Evolutionary conservation across 2,888 invertebrate species (phyloP), one percentile per base, ranked within the genome.

Genomic region (Drosophila mettleri): DNA sequence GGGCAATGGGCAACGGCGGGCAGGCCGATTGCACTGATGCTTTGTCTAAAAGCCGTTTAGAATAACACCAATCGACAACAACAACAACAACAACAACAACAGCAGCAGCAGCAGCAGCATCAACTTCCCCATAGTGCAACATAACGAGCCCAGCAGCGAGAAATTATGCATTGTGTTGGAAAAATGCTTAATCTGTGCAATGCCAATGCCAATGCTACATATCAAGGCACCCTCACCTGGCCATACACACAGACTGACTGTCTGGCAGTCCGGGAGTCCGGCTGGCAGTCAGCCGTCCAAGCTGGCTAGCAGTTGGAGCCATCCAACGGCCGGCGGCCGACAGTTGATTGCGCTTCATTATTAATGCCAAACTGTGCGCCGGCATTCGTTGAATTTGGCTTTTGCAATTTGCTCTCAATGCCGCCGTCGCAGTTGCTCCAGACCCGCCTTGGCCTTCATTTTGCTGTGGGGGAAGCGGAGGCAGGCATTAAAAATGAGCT

Each of bases 321-420:
- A 78, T 78, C 65, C 52, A 69, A 69, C 51, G 70, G 77, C 80
- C 80, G 75, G 73, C 80, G 74, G 80, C 73, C 69, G 70, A 71
- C 69, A 76, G 67, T 84, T 89, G 87, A 85, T 85, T 89, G 85
- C 86, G 86, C 85, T 90, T 91, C 89, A 91, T 91, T 91, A 90
- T 88, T 90, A 90, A 75, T 90, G 87, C 91, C 85, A 78, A 85
- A 89, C 89, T 88, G 81, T 82, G 84, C 86, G 77, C 90, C 77
- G 91, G 90, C 89, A 90, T 90, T 90, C 85, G 89, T 90, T 90
- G 89, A 90, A 88, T 90, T 85, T 85, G 82, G 81, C 80, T 83
- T 85, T 89, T 82, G 89, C 89, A 90, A 90, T 91, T 90, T 90
- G 89, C 86, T 88, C 87, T 87, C 80, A 85, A 86, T 78, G 89